These are phyloP conservation scores for Brachynemurus nebulosus DNA, from an alignment of 2,888 invertebrate species.

Conservation along the genomic window DNA sequence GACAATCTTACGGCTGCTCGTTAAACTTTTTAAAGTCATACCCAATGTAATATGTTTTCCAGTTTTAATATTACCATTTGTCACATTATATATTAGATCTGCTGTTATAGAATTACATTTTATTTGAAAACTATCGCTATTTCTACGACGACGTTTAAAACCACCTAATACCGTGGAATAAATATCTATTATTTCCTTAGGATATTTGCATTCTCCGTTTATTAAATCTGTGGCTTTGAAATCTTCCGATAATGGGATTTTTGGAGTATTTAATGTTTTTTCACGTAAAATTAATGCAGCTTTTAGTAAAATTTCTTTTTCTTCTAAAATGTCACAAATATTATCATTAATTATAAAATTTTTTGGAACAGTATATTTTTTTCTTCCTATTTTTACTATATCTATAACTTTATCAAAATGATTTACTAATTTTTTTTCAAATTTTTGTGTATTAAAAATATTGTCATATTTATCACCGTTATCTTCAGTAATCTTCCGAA, in stretches of 20 bases:
- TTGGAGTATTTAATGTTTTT: slow-evolving; percentile 3
- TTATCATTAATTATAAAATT: slow-evolving; percentile 4
- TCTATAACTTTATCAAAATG: slow-evolving; percentile 1
- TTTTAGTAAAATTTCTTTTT: slow-evolving; percentile 2
- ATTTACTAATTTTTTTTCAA: slow-evolving; percentile 1
- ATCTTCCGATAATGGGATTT: too few relatives aligned
- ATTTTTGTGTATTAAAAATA: slow-evolving; percentile 1
- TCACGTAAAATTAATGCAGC: slow-evolving; percentile 3
- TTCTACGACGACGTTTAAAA: slow-evolving; percentile 11
- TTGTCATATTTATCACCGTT: slow-evolving; percentile 4
- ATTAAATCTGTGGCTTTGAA: slow-evolving; percentile 11
- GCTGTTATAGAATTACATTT: slow-evolving; percentile 12
- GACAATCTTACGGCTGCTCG: slow-evolving; percentile 22
- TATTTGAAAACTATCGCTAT: slow-evolving; percentile 7
- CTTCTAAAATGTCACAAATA: slow-evolving; percentile 1
- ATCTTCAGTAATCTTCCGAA: background rate
- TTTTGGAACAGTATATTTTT: slow-evolving; percentile 2
- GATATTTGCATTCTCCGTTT: slow-evolving; percentile 16
- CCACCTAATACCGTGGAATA: slow-evolving; percentile 13
- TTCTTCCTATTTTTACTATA: slow-evolving; percentile 3
- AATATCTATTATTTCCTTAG: slow-evolving; percentile 12
- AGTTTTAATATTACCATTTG: slow-evolving; percentile 20
- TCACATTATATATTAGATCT: slow-evolving; percentile 18
- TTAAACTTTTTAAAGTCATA: slow-evolving; percentile 23
- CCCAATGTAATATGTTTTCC: slow-evolving; percentile 22